These are phyloP conservation scores for Sialia sialis DNA, from an alignment of 2,113 vertebrate species.

Conservation along the genomic window DNA sequence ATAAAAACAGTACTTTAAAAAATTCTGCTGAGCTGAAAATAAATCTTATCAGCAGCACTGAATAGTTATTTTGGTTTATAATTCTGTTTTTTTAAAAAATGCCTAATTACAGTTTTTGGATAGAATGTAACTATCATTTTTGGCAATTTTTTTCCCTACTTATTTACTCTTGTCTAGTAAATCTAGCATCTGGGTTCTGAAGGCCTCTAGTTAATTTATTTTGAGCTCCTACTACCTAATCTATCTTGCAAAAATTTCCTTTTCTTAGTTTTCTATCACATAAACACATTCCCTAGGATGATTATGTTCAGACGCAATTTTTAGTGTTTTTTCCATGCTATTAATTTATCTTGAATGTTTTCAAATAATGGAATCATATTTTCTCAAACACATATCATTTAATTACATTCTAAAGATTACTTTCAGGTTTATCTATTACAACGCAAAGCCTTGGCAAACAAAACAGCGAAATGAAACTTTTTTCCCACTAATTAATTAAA, in stretches of 20 bases:
- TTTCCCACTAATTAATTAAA: not conserved
- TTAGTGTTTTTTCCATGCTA: not conserved
- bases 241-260: not conserved
- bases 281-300: not conserved
- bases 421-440: not conserved
- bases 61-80: not conserved
- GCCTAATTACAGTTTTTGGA: not conserved
- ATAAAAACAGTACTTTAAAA: not conserved
- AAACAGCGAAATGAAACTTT: not conserved
- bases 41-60: not conserved
- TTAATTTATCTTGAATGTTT: not conserved
- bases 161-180: not conserved
- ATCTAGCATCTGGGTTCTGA: not conserved
- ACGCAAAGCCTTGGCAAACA: not conserved
- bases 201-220: not conserved
- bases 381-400: not conserved
- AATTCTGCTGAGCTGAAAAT: not conserved
- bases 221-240: not conserved
- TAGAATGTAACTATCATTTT: not conserved
- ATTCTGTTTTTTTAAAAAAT: not conserved
- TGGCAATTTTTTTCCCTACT: not conserved
- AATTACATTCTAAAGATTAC: not conserved
- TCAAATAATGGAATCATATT: not conserved
- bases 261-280: not conserved
- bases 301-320: not conserved